Evolutionary conservation across 2,888 invertebrate genomes (phyloP), one percentile per base, ranked within the genome.

Genomic region (Chymomyza amoena): DNA sequence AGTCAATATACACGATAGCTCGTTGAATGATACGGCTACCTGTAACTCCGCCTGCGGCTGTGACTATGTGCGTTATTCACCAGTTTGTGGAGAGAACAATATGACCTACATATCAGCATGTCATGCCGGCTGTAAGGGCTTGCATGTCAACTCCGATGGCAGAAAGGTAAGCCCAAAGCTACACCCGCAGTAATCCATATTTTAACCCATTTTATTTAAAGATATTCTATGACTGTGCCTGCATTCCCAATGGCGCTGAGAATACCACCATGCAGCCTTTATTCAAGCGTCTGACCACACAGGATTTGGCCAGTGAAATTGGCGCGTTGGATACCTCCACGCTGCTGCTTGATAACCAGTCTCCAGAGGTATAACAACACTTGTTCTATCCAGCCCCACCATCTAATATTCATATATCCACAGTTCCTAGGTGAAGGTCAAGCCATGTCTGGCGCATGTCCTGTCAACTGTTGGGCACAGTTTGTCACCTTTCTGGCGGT

Each of bases 71-170:
- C 94, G 94, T 74, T 96, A 95, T 87, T 94, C 95, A 63, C 96
- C 96, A 0, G 95, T 96, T 0, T 96, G 96, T 85, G 94, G 94
- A 5, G 93, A 93, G 73, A 93, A 94, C 73, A 93, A 93, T 0
- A 93, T 93, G 77, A 95, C 95, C 3, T 96, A 94, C 87, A 96
- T 96, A 79, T 96, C 96, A 0, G 95, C 96, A 6, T 96, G 96
- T 87, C 95, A 96, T 88, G 96, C 96, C 20, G 96, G 96, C 6
- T 96, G 96, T 88, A 93, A 91, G 63, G 90, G 90, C 28, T 90
- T 92, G 74, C 88, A 91, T 54, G 86, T 89, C 10, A 86, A 87
- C 0, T 36, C 83, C 4, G 92, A 93, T 75, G 93, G 93, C 45
- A 90, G 90, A 36, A 93, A 93, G 91, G 92, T 93, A 54, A 32